These are phyloP conservation scores for Lepetodrilus schrolli DNA, from an alignment of 2,888 invertebrate genomes.

Conservation along the genomic window DNA sequence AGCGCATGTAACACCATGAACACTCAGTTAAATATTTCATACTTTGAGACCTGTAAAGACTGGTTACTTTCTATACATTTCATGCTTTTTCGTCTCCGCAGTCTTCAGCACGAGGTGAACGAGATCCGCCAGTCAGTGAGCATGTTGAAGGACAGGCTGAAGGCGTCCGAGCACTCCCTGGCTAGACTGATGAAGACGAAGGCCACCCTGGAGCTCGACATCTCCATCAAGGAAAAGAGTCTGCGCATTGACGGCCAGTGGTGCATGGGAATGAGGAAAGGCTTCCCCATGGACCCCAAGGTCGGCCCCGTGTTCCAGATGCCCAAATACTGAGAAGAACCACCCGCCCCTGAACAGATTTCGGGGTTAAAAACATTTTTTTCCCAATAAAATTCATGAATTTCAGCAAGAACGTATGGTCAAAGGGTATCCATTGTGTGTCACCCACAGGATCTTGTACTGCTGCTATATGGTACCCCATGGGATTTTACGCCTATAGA, in stretches of 20 bases:
- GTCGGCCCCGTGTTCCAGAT: constrained; percentile 74
- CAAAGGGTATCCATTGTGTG: no score
- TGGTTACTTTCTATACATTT: background rate
- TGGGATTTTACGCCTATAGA: no score
- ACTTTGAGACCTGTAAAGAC: background rate
- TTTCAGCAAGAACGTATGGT: no score
- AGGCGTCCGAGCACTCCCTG: constrained; percentile 76
- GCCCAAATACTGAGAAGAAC: constrained; percentile 59
- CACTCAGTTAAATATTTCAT: no score
- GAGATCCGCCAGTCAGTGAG: constrained; percentile 90
- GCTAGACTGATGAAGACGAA: constrained; percentile 84
- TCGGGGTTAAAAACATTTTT: no score
- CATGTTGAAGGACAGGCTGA: constrained; percentile 86
- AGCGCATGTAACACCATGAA: no score
- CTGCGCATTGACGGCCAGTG: constrained; percentile 94
- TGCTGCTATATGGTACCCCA: no score
- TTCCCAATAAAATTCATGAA: no score
- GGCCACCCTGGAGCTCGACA: constrained; percentile 88
- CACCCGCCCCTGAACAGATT: background rate
- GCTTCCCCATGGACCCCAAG: constrained; percentile 83
- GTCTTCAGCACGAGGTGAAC: constrained; percentile 88
- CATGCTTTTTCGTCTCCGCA: constrained; percentile 70
- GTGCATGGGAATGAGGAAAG: constrained; percentile 91
- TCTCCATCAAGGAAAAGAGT: constrained; percentile 89
- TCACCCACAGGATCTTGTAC: no score